These are phyloP conservation scores for Drosophila helvetica DNA, from an alignment of 2,888 invertebrate species.

Conservation along the genomic window DNA sequence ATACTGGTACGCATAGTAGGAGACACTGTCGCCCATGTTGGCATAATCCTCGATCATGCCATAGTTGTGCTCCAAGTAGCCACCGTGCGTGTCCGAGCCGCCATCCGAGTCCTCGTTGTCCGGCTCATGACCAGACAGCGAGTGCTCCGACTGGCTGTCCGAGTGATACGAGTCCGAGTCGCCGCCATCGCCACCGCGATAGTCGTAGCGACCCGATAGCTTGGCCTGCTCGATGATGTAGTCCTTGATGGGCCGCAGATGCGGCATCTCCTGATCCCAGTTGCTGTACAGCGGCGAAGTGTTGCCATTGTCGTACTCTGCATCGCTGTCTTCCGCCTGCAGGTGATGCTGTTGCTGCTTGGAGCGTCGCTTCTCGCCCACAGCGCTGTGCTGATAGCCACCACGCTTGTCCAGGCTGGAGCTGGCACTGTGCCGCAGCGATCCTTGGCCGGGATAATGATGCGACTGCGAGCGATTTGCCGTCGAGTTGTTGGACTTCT, in stretches of 20 bases:
- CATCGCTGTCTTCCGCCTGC: slow-evolving; percentile 82
- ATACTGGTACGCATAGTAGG: slow-evolving; percentile 87
- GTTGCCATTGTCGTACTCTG: slow-evolving; percentile 86
- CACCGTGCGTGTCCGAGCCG: slow-evolving; percentile 86
- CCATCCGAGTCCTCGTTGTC: slow-evolving; percentile 91
- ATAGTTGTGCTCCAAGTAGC: slow-evolving; percentile 87
- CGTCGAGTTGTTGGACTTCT: slow-evolving; percentile 68
- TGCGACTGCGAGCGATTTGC: slow-evolving; percentile 67
- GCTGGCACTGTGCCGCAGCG: slow-evolving; percentile 75
- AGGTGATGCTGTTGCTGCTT: slow-evolving; percentile 70
- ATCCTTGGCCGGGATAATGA: slow-evolving; percentile 61
- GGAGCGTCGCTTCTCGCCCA: slow-evolving; percentile 70
- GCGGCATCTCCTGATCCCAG: slow-evolving; percentile 89
- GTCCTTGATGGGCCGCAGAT: slow-evolving; percentile 92
- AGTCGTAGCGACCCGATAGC: slow-evolving; percentile 87
- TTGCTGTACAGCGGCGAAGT: slow-evolving; percentile 89
- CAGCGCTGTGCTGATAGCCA: slow-evolving; percentile 57
- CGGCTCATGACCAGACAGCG: slow-evolving; percentile 89
- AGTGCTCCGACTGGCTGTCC: slow-evolving; percentile 88
- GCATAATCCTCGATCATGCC: slow-evolving; percentile 83
- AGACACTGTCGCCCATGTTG: slow-evolving; percentile 85
- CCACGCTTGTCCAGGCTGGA: slow-evolving; percentile 77
- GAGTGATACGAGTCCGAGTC: slow-evolving; percentile 92
- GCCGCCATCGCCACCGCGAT: slow-evolving; percentile 86
- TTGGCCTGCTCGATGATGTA: slow-evolving; percentile 95